These are phyloP conservation scores for Myrmecophaga tridactyla DNA, from an alignment of 2,113 vertebrate genomes.

Conservation along the genomic window DNA sequence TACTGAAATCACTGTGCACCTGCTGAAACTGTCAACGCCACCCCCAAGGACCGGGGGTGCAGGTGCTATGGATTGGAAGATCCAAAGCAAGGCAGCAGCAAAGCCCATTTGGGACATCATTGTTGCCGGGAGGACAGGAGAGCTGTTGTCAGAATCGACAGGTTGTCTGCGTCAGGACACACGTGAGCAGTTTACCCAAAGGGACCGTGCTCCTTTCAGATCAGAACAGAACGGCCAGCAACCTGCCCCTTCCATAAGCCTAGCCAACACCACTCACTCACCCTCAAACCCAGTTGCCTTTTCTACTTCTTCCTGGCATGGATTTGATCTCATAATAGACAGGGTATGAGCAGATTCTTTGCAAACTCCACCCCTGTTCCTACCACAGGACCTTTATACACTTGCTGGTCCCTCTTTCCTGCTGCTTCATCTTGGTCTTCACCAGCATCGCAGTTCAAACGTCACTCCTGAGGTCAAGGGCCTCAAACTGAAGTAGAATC, in stretches of 20 bases:
- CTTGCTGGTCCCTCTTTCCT: not conserved
- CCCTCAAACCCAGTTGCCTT: not conserved
- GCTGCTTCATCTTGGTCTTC: not conserved
- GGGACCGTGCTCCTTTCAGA: not conserved
- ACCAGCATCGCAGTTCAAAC: not conserved
- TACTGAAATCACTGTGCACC: not conserved
- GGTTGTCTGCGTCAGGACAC: not conserved
- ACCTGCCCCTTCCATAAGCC: not conserved
- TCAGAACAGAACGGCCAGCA: not conserved
- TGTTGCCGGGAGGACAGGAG: not conserved
- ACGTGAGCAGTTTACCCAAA: not conserved
- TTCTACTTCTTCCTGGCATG: not conserved
- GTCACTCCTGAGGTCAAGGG: not conserved
- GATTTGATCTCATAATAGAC: not conserved
- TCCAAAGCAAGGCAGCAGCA: not conserved
- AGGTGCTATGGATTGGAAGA: not conserved
- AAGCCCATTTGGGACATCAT: rapidly evolving
- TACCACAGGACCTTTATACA: rapidly evolving
- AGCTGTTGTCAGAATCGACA: not conserved
- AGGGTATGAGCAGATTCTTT: not conserved
- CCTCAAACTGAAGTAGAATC: not conserved
- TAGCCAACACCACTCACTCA: not conserved
- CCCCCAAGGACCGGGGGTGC: not conserved
- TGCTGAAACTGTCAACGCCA: not conserved
- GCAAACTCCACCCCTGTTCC: not conserved